These are phyloP conservation scores for Pomatorhinus ruficollis DNA, from an alignment of 2,113 vertebrate species.

Conservation along the genomic window DNA sequence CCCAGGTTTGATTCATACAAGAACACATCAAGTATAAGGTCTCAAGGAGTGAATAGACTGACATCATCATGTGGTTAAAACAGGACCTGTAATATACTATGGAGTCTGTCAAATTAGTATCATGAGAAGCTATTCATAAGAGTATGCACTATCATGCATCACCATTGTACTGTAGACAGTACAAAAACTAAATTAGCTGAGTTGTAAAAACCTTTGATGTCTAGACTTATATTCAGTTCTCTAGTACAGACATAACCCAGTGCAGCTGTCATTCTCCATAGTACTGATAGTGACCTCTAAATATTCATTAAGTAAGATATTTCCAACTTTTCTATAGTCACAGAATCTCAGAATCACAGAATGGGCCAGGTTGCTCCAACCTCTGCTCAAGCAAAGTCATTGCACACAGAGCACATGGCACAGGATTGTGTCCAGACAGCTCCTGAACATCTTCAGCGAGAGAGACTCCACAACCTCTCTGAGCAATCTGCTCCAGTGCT, in stretches of 20 bases:
- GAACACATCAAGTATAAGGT: background rate
- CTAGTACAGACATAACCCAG: background rate
- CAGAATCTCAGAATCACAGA: background rate
- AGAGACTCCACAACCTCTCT: background rate
- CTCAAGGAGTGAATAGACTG: background rate
- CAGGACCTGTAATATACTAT: background rate
- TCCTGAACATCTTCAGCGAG: background rate
- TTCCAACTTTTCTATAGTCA: background rate
- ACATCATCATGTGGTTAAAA: background rate
- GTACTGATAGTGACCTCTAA: background rate
- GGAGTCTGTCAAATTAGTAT: slow-evolving; percentile 55
- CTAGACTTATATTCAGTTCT: background rate
- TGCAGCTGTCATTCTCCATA: background rate
- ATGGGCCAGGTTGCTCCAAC: background rate
- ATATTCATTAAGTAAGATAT: background rate
- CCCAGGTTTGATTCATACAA: background rate
- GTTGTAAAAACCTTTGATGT: background rate
- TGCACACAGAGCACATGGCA: background rate
- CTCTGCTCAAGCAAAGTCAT: background rate
- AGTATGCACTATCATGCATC: slow-evolving; percentile 1
- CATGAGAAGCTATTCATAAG: slow-evolving; percentile 44
- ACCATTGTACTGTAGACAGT: background rate
- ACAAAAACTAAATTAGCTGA: background rate
- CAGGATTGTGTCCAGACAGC: background rate
- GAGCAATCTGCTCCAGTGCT: background rate